Evolutionary conservation across 2,113 vertebrate genomes (phyloP).

Genomic region (Atherinomorus stipes): DNA sequence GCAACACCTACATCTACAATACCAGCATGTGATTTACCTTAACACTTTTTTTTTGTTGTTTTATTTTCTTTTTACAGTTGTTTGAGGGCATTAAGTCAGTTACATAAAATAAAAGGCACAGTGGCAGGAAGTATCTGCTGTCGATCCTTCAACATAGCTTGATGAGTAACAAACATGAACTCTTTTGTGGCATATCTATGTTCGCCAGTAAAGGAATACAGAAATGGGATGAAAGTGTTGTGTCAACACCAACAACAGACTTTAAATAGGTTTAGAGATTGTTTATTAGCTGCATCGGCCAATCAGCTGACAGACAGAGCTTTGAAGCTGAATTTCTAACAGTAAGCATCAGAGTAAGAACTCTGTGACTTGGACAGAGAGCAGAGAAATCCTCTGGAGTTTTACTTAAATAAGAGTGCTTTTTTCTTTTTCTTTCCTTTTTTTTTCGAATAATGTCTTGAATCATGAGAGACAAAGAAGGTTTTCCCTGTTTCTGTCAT

Average conservation of each 20-base stretch:
- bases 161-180: background rate
- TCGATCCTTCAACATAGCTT: background rate
- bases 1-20: background rate
- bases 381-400: constrained; percentile 6
- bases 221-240: constrained; percentile 53
- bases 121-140: constrained; percentile 19
- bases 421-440: background rate
- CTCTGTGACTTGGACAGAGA: constrained; percentile 10
- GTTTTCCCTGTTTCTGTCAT: constrained; percentile 3
- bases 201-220: constrained; percentile 35
- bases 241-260: constrained; percentile 54
- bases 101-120: background rate
- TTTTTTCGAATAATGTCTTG: background rate
- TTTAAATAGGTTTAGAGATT: constrained; percentile 20
- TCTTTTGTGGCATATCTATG: constrained; percentile 11
- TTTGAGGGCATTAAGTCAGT: background rate
- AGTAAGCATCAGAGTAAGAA: background rate
- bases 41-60: background rate
- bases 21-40: too few relatives aligned
- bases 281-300: constrained; percentile 32
- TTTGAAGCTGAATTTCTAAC: constrained; percentile 55
- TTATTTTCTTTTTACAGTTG: background rate
- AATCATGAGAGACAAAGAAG: background rate
- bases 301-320: constrained; percentile 52
- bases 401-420: constrained; percentile 11